Evolutionary conservation across 2,888 invertebrate genomes (phyloP).

Genomic region (Drepana falcataria): DNA sequence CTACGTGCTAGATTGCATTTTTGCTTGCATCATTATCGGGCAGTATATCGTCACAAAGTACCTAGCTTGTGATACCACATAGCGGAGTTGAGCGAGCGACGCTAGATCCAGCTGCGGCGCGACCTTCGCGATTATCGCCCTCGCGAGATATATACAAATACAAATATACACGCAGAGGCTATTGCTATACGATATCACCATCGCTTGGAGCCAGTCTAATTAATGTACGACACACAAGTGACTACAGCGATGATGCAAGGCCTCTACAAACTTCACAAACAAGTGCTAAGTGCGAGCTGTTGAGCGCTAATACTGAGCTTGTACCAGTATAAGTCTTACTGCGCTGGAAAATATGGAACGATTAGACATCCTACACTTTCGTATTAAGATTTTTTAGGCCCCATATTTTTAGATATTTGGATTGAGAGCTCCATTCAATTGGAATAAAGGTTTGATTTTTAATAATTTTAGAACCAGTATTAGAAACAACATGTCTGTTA

Average conservation of each 20-base stretch:
- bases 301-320: background rate
- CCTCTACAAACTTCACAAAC: background rate
- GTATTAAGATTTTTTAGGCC: too few relatives aligned
- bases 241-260: background rate
- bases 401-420: too few relatives aligned
- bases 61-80: slow-evolving; percentile 67
- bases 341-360: too few relatives aligned
- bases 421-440: too few relatives aligned
- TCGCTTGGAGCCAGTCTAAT: slow-evolving; percentile 6
- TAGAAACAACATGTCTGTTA: too few relatives aligned
- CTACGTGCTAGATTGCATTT: slow-evolving; percentile 30
- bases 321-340: background rate
- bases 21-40: slow-evolving; percentile 30
- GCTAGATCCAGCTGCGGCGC: slow-evolving; percentile 67
- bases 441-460: too few relatives aligned
- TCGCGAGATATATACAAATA: slow-evolving; percentile 35
- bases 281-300: background rate
- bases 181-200: slow-evolving; percentile 13
- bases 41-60: slow-evolving; percentile 67
- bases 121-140: slow-evolving; percentile 71
- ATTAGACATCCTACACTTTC: too few relatives aligned
- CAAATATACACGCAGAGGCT: slow-evolving; percentile 12
- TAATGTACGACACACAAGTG: slow-evolving; percentile 1
- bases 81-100: slow-evolving; percentile 63
- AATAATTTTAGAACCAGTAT: too few relatives aligned